Conservation (phyloP, 64 coral and sea anemone genomes). For the Pachyseris speciosa region DNA sequence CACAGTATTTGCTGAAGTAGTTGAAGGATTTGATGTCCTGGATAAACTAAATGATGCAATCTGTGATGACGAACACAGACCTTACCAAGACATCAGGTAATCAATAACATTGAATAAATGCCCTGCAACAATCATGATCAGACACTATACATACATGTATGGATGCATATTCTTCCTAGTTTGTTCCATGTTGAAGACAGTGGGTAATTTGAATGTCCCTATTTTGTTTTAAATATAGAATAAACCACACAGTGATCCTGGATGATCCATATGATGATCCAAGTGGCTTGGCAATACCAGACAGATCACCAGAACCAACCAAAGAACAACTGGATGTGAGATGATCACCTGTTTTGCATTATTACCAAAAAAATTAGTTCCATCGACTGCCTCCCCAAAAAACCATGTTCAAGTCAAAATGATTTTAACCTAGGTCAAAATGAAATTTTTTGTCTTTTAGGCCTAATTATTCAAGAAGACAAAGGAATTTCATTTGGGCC, state of each 20-base stretch:
- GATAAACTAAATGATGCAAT: constrained; percentile 94
- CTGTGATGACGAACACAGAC: constrained; percentile 91
- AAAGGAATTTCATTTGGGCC: too few relatives aligned
- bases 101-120: neutral
- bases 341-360: neutral
- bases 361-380: neutral
- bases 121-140: neutral
- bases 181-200: too few relatives aligned
- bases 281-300: constrained; percentile 72
- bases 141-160: too few relatives aligned
- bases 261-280: constrained; percentile 99
- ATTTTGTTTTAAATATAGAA: constrained; percentile 34
- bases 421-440: too few relatives aligned
- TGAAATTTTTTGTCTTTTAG: too few relatives aligned
- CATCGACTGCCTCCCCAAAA: too few relatives aligned
- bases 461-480: neutral
- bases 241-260: constrained; percentile 94
- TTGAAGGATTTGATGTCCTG: constrained; percentile 95
- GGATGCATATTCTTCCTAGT: too few relatives aligned
- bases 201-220: neutral
- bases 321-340: constrained; percentile 98
- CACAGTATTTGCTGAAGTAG: constrained; percentile 98
- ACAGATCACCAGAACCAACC: constrained; percentile 97
- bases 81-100: constrained; percentile 96
- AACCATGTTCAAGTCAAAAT: too few relatives aligned